These are phyloP conservation scores for Epinotia brunnichana DNA, from an alignment of 2,888 invertebrate species.

Conservation along the genomic window DNA sequence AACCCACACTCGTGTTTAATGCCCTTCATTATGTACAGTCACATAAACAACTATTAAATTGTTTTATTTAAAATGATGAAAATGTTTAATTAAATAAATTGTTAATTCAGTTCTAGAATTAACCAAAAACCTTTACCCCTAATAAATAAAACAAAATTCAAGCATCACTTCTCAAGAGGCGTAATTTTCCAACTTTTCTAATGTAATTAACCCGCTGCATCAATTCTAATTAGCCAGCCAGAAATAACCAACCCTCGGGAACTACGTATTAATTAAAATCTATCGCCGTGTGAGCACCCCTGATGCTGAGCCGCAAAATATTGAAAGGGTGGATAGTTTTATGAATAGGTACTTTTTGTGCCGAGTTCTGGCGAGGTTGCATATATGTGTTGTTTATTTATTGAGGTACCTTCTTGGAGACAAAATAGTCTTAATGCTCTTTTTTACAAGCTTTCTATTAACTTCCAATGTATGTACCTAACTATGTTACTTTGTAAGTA, in stretches of 20 bases:
- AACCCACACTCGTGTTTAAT: too few species aligned
- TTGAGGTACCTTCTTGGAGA: too few species aligned
- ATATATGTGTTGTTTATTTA: not conserved
- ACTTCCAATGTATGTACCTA: too few species aligned
- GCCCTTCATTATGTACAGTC: too few species aligned
- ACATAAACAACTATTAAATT: too few species aligned
- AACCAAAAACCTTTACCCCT: not conserved
- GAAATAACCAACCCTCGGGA: constrained; percentile 24
- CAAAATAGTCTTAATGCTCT: too few species aligned
- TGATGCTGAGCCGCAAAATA: constrained; percentile 9
- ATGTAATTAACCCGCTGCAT: constrained; percentile 24
- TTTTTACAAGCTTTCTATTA: too few species aligned
- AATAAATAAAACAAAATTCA: constrained; percentile 17
- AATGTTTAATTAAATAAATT: too few species aligned
- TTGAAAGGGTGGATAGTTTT: constrained; percentile 5
- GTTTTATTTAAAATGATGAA: too few species aligned
- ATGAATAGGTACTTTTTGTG: not conserved
- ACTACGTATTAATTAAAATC: constrained; percentile 30
- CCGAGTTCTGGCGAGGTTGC: not conserved
- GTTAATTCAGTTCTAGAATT: not conserved
- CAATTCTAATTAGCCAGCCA: constrained; percentile 23
- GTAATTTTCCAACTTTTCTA: constrained; percentile 25
- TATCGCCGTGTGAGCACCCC: constrained; percentile 10
- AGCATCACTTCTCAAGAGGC: constrained; percentile 18
- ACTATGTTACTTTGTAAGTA: too few species aligned